These are phyloP conservation scores for Brachyhypopomus gauderio DNA, from an alignment of 2,113 vertebrate genomes.

Conservation along the genomic window DNA sequence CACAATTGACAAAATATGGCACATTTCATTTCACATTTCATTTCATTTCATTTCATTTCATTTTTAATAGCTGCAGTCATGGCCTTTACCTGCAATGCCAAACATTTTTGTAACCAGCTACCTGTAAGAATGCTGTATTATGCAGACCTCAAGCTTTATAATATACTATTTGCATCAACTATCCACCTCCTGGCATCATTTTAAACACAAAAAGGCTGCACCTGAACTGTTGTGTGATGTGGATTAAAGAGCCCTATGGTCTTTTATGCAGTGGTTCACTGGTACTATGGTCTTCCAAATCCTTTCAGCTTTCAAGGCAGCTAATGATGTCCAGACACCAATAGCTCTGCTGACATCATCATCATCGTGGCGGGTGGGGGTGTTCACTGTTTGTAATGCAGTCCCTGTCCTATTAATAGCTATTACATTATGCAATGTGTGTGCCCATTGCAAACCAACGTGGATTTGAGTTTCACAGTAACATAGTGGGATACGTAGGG, in stretches of 20 bases:
- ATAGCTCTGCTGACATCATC: constrained; percentile 11
- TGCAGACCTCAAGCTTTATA: not conserved
- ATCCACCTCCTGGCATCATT: not conserved
- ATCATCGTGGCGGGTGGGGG: constrained; percentile 20
- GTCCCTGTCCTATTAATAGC: constrained; percentile 50
- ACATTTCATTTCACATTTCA: too few species aligned
- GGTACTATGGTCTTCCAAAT: constrained; percentile 28
- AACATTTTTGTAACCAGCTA: not conserved
- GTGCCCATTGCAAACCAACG: constrained; percentile 39
- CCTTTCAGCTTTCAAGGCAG: constrained; percentile 5
- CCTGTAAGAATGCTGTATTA: constrained; percentile 12
- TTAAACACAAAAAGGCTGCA: constrained; percentile 18
- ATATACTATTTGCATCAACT: not conserved
- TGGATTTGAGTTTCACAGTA: constrained; percentile 28
- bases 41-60: too few species aligned
- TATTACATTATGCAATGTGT: constrained; percentile 38
- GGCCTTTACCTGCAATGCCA: not conserved
- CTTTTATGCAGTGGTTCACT: constrained; percentile 3
- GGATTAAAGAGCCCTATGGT: too few species aligned
- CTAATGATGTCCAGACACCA: constrained; percentile 24
- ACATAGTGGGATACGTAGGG: not conserved
- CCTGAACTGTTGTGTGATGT: constrained; percentile 8
- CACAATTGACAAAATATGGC: too few species aligned
- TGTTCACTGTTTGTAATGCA: constrained; percentile 31
- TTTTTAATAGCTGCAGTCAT: not conserved